phyloP scores from a whole-genome alignment of 2,113 vertebrate genomes.

The Anser brachyrhynchus region DNA sequence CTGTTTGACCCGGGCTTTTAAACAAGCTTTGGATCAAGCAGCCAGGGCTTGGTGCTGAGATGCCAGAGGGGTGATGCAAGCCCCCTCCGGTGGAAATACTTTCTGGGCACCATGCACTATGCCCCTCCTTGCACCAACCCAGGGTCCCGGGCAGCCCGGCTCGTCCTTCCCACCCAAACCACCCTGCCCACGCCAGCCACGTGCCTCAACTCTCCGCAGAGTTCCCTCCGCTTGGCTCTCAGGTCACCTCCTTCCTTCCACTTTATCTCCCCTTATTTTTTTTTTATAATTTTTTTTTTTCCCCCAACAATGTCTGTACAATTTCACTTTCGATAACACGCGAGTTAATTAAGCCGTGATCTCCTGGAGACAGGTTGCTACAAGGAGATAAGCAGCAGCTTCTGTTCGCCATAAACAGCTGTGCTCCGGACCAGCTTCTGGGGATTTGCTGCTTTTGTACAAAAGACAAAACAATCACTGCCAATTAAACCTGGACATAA shows the following conservation, averaged over 20 bases:
- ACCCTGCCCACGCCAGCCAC: not conserved
- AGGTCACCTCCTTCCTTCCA: slow-evolving; percentile 56
- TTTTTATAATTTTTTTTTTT: slow-evolving; percentile 36
- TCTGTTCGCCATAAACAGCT: slow-evolving; percentile 67
- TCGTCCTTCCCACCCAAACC: not conserved
- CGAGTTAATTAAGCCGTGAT: slow-evolving; percentile 81
- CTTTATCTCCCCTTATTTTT: slow-evolving; percentile 51
- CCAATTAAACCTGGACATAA: slow-evolving; percentile 56
- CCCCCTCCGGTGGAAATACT: rapidly evolving
- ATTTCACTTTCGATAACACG: slow-evolving; percentile 67
- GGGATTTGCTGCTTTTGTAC: slow-evolving; percentile 73
- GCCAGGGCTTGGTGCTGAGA: not conserved
- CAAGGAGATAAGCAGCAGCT: slow-evolving; percentile 74
- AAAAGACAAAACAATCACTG: slow-evolving; percentile 70
- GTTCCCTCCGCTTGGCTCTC: not conserved
- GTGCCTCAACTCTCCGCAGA: not conserved
- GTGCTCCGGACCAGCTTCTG: slow-evolving; percentile 65
- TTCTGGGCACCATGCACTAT: not conserved
- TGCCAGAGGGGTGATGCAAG: not conserved
- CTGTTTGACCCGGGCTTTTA: not conserved
- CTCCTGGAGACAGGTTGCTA: slow-evolving; percentile 76
- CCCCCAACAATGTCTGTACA: slow-evolving; percentile 48
- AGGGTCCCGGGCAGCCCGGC: not conserved
- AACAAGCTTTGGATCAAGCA: not conserved
- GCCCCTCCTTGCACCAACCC: rapidly evolving